These are phyloP conservation scores for Leucosticte australis DNA, from an alignment of 2,113 vertebrate species.

Conservation along the genomic window DNA sequence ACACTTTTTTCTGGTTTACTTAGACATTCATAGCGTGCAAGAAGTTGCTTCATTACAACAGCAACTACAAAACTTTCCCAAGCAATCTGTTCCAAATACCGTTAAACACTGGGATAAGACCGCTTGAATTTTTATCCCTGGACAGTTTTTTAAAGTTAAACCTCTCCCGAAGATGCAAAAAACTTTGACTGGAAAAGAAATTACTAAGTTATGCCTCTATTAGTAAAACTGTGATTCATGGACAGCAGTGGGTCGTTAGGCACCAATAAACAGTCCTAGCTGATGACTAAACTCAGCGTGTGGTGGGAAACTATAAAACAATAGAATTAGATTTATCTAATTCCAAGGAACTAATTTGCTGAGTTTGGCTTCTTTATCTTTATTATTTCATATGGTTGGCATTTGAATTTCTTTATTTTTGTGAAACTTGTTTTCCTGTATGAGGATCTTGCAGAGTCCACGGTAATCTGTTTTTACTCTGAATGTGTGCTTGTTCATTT, in stretches of 20 bases:
- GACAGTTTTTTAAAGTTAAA: not conserved
- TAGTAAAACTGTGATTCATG: not conserved
- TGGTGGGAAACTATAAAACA: not conserved
- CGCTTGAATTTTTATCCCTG: not conserved
- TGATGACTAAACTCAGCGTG: not conserved
- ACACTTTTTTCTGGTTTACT: not conserved
- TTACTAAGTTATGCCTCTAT: not conserved
- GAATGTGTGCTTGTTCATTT: slow-evolving; percentile 40
- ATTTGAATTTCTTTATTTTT: slow-evolving; percentile 21
- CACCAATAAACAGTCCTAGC: not conserved
- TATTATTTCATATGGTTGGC: not conserved
- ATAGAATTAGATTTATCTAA: slow-evolving; percentile 18
- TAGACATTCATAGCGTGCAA: not conserved
- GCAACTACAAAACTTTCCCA: not conserved
- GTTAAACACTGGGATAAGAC: not conserved
- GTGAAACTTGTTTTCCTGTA: slow-evolving; percentile 17
- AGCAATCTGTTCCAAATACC: not conserved
- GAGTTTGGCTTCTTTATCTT: not conserved
- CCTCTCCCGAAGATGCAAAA: not conserved
- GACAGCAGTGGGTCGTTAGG: not conserved
- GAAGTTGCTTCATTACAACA: not conserved
- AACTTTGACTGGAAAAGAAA: not conserved
- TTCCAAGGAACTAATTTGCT: not conserved
- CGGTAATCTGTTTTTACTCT: slow-evolving; percentile 30
- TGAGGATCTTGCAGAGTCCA: slow-evolving; percentile 10